Conservation (phyloP, 2,113 vertebrate species). For the Rhizomys pruinosus region DNA sequence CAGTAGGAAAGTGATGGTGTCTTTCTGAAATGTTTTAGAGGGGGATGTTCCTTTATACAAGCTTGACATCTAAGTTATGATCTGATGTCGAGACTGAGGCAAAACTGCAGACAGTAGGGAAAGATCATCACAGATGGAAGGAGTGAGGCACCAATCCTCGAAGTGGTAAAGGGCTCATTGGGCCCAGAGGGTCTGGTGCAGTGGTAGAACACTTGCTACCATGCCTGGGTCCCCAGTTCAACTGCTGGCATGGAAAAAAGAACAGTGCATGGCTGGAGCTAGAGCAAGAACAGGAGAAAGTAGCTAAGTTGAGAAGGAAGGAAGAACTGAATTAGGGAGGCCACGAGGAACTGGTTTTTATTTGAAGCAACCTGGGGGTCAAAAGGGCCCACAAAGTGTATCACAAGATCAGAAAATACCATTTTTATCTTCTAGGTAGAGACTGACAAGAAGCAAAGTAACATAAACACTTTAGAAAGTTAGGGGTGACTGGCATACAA, state of each 20-base stretch:
- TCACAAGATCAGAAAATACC: not conserved
- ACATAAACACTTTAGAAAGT: not conserved
- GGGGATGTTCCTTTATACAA: conserved; percentile 12
- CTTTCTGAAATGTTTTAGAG: not conserved
- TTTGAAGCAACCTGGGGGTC: not conserved
- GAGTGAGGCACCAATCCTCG: not conserved
- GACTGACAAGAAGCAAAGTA: not conserved
- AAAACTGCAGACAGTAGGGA: conserved; percentile 9
- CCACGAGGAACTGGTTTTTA: conserved; percentile 2
- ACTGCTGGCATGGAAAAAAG: not conserved
- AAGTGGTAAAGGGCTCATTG: not conserved
- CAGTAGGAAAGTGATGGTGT: not conserved
- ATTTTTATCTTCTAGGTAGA: conserved; percentile 17
- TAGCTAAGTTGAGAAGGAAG: not conserved
- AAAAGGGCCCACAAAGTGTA: not conserved
- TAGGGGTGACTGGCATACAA: no score
- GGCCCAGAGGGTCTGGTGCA: not conserved
- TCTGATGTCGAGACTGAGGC: conserved; percentile 2
- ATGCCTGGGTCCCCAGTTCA: no score
- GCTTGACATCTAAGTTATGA: not conserved
- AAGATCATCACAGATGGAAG: not conserved
- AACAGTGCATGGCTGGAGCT: not conserved
- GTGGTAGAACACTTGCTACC: not conserved
- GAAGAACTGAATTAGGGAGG: not conserved
- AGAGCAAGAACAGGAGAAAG: not conserved